phyloP scores from a whole-genome alignment of 2,113 vertebrate genomes.

The Nothocercus julius region DNA sequence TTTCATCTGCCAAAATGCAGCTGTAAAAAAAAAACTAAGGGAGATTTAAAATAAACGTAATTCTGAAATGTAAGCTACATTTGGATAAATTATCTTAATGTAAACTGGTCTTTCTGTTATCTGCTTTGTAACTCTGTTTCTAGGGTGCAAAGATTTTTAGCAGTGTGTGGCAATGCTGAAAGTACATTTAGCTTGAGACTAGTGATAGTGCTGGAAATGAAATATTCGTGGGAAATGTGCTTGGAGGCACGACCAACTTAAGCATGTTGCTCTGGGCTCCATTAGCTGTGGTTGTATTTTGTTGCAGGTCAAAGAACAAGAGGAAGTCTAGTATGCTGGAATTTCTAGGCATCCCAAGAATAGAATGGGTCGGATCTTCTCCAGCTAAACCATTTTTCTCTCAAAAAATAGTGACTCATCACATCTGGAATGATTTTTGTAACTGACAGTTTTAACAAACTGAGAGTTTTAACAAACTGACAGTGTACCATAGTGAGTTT shows the following conservation, averaged over 20 bases:
- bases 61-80: not conserved
- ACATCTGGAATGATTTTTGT: conserved; percentile 12
- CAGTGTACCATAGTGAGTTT: not conserved
- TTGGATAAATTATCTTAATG: not conserved
- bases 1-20: not conserved
- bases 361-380: not conserved
- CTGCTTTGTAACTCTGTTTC: not conserved
- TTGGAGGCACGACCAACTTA: not conserved
- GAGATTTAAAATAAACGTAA: not conserved
- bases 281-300: not conserved
- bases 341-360: not conserved
- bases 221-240: not conserved
- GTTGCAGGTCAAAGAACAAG: not conserved
- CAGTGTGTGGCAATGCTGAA: not conserved
- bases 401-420: not conserved
- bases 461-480: not conserved
- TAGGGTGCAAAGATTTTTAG: not conserved
- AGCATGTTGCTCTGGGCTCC: not conserved
- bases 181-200: not conserved
- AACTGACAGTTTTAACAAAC: not conserved
- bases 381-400: not conserved
- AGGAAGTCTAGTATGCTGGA: not conserved
- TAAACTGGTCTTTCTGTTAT: not conserved
- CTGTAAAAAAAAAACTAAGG: not conserved
- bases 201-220: not conserved